Evolutionary conservation across 1,140 invertebrate genomes (phyloP).

Genomic region (Cherax quadricarinatus): DNA sequence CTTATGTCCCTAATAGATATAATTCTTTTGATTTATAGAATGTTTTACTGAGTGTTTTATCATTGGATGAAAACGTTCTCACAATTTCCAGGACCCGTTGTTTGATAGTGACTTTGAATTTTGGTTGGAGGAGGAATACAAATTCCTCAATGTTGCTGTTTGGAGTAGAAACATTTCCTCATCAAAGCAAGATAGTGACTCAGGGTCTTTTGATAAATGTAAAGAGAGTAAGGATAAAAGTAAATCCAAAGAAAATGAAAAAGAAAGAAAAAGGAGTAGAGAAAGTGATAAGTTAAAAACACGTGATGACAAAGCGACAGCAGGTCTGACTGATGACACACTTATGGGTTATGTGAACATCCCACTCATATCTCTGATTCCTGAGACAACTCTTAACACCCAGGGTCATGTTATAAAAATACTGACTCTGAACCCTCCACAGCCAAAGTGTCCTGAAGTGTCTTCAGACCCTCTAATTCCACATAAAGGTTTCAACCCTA

Average conservation of each 20-base stretch:
- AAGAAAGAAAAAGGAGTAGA: conserved; percentile 74
- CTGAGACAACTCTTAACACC: conserved; percentile 87
- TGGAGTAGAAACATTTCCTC: conserved; percentile 79
- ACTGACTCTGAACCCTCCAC: conserved; percentile 77
- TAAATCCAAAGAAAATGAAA: conserved; percentile 74
- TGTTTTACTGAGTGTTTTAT: not conserved
- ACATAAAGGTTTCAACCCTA: conserved; percentile 92
- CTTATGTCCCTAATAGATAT: too few relatives aligned
- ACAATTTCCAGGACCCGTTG: conserved; percentile 80
- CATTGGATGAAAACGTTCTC: not conserved
- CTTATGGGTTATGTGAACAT: conserved; percentile 89
- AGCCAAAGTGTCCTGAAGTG: conserved; percentile 75
- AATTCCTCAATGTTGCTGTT: conserved; percentile 89
- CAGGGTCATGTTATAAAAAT: conserved; percentile 85
- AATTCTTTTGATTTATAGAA: too few relatives aligned
- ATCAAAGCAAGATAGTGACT: conserved; percentile 67
- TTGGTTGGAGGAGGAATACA: conserved; percentile 83
- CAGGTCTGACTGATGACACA: conserved; percentile 78
- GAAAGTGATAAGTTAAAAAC: conserved; percentile 66
- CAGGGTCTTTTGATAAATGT: conserved; percentile 62
- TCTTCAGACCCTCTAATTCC: conserved; percentile 79
- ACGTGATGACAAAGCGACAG: conserved; percentile 72
- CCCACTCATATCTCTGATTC: conserved; percentile 84
- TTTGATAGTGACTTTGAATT: conserved; percentile 88
- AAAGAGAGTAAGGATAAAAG: conserved; percentile 60